Percentiles rank a stretch among this genome's conserved stretches.
phyloP scores from a whole-genome alignment of 2,888 invertebrate genomes.

The Polydesmus complanatus region DNA sequence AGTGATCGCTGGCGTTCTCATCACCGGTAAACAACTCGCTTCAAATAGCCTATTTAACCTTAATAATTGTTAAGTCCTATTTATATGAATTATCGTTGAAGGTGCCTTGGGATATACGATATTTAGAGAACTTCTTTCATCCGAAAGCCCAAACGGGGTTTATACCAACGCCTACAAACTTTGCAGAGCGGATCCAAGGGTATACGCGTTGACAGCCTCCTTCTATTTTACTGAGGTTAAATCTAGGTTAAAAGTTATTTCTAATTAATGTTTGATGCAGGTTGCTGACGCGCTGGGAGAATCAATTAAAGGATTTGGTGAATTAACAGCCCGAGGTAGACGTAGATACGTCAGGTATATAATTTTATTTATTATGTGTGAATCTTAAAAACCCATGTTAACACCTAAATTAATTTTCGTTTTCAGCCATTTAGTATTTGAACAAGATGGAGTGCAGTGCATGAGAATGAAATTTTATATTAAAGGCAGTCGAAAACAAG shows the following conservation, averaged over 20 bases:
- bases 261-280: too few species aligned
- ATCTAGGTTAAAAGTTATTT: too few species aligned
- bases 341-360: slow-evolving; percentile 58
- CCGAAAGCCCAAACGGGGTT: slow-evolving; percentile 69
- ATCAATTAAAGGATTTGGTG: slow-evolving; percentile 78
- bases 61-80: not conserved
- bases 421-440: slow-evolving; percentile 41
- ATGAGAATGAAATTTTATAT: slow-evolving; percentile 84
- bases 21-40: slow-evolving; percentile 42
- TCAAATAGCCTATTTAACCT: not conserved
- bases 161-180: slow-evolving; percentile 62
- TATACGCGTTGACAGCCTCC: slow-evolving; percentile 31
- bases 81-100: slow-evolving; percentile 18
- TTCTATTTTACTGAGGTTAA: not conserved
- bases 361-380: not conserved
- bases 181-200: slow-evolving; percentile 57
- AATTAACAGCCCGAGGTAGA: slow-evolving; percentile 66
- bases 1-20: slow-evolving; percentile 61
- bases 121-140: slow-evolving; percentile 73
- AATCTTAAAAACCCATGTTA: not conserved
- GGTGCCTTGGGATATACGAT: slow-evolving; percentile 66
- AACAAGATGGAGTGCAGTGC: slow-evolving; percentile 58
- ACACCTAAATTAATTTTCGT: not conserved
- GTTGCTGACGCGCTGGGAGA: slow-evolving; percentile 65
- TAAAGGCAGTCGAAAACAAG: slow-evolving; percentile 65